These are phyloP conservation scores for Tiliqua scincoides DNA, from an alignment of 2,113 vertebrate species.

Conservation along the genomic window DNA sequence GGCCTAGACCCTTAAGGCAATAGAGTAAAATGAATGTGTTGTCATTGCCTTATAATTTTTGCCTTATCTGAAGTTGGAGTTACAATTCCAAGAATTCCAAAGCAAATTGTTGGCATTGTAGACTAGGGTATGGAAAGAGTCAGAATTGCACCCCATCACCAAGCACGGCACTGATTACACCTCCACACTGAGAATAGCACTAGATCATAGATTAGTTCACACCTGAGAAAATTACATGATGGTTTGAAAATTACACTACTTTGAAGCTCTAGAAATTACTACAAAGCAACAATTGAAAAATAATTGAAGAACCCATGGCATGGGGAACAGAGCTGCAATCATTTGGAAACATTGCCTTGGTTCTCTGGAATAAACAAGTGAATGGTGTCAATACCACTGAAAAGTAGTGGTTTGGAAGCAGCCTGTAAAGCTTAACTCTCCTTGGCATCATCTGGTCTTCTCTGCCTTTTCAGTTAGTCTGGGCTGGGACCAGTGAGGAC, in stretches of 20 bases:
- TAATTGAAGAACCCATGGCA: too few relatives aligned
- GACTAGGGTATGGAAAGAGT: not conserved
- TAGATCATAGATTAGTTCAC: not conserved
- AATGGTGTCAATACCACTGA: too few relatives aligned
- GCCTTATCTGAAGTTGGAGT: not conserved
- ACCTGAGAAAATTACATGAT: not conserved
- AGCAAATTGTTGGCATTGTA: not conserved
- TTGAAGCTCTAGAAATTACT: too few relatives aligned
- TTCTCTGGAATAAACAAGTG: too few relatives aligned
- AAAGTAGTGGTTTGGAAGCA: too few relatives aligned
- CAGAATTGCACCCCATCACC: not conserved
- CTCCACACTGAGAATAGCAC: not conserved
- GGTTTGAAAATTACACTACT: not conserved
- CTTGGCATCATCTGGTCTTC: not conserved
- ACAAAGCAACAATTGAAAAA: too few relatives aligned
- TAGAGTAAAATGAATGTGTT: too few relatives aligned
- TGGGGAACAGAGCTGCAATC: too few relatives aligned
- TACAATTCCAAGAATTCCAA: not conserved
- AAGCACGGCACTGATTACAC: not conserved
- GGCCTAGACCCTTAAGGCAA: not conserved
- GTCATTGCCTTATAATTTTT: not conserved
- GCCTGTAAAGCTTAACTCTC: not conserved
- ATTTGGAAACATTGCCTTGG: too few relatives aligned
- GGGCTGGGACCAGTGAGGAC: not conserved
- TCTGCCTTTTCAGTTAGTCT: not conserved